Percentiles rank a stretch among this genome's conserved stretches.
Evolutionary conservation across 2,113 vertebrate species (phyloP).

Genomic region (Toxotes jaculatrix): DNA sequence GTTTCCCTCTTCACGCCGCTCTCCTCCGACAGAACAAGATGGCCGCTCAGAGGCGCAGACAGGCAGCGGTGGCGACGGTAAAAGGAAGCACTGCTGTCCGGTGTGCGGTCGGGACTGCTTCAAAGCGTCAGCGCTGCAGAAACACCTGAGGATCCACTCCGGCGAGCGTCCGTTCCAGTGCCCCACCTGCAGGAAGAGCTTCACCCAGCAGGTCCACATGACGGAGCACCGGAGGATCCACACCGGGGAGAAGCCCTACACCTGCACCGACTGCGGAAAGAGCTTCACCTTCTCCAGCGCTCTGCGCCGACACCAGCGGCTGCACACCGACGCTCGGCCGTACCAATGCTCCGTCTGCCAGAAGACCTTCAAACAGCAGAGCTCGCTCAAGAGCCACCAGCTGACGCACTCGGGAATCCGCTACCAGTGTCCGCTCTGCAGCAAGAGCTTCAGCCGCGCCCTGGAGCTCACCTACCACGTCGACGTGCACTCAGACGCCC

Average conservation of each 20-base stretch:
- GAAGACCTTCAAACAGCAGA: constrained; percentile 70
- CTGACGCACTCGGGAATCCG: constrained; percentile 62
- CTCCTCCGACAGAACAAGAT: not conserved
- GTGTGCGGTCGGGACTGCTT: constrained; percentile 70
- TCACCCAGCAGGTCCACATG: constrained; percentile 73
- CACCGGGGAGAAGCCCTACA: constrained; percentile 71
- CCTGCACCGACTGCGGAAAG: constrained; percentile 57
- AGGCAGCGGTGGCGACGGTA: not conserved
- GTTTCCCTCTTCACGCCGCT: not conserved
- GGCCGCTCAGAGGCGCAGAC: not conserved
- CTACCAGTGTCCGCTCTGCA: constrained; percentile 67
- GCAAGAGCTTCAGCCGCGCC: constrained; percentile 70
- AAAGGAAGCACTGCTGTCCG: constrained; percentile 46
- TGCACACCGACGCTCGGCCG: constrained; percentile 66
- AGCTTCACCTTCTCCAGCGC: constrained; percentile 76
- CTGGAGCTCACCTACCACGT: constrained; percentile 74
- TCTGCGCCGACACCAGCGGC: constrained; percentile 65
- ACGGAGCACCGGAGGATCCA: constrained; percentile 74
- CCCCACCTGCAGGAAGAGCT: constrained; percentile 70
- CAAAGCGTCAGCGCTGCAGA: constrained; percentile 72
- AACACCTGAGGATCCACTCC: constrained; percentile 73
- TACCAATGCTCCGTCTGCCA: constrained; percentile 58
- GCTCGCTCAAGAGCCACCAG: constrained; percentile 67
- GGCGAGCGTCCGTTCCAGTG: constrained; percentile 74
- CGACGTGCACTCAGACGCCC: constrained; percentile 43